Conservation (phyloP, 2,797 vertebrate genomes). For the Xyrichtys novacula region DNA sequence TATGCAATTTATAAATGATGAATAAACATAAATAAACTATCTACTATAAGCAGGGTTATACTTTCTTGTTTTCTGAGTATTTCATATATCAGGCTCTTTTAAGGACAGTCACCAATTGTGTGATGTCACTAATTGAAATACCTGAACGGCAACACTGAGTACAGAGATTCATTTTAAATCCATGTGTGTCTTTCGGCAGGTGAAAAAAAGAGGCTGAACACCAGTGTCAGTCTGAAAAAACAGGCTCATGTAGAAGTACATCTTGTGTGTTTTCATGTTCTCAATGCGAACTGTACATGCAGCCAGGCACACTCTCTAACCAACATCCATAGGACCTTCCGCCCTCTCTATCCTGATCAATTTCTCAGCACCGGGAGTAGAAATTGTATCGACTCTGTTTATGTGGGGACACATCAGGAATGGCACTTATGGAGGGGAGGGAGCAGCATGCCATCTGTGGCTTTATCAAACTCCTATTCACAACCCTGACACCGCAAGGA, state of each 20-base stretch:
- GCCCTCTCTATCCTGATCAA: conserved; percentile 43
- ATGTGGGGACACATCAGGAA: conserved; percentile 62
- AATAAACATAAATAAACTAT: too few species aligned
- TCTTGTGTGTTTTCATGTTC: neutral
- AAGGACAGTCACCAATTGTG: too few species aligned
- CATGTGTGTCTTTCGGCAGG: neutral
- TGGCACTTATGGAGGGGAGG: conserved; percentile 59
- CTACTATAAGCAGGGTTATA: too few species aligned
- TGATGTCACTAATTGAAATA: too few species aligned
- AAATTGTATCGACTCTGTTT: conserved; percentile 61
- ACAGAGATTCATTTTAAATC: neutral
- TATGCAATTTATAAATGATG: too few species aligned
- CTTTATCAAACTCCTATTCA: conserved; percentile 72
- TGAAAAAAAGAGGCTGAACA: neutral
- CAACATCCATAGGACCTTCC: conserved; percentile 32
- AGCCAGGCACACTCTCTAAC: conserved; percentile 2
- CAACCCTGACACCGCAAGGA: conserved; percentile 68
- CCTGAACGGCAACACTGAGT: too few species aligned
- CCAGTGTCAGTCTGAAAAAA: neutral
- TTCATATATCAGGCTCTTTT: too few species aligned
- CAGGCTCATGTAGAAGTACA: conserved; percentile 3
- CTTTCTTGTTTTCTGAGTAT: too few species aligned
- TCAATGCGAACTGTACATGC: neutral
- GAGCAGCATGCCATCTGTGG: conserved; percentile 70
- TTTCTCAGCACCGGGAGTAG: conserved; percentile 44